Evolutionary conservation across 2,797 vertebrate genomes (phyloP).

Genomic region (Aplochiton taeniatus): DNA sequence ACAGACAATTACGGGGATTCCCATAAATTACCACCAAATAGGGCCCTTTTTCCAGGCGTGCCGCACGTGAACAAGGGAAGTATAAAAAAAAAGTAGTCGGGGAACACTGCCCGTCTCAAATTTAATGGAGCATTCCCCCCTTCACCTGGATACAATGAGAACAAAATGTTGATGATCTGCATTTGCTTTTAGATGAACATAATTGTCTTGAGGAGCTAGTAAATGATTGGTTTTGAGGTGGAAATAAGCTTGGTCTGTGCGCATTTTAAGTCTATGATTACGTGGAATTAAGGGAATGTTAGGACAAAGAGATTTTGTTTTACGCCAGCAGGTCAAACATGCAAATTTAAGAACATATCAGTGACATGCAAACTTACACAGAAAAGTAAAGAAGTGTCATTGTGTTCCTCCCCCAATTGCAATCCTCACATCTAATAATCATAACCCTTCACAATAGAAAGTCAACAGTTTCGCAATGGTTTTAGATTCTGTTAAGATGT

Average conservation of each 20-base stretch:
- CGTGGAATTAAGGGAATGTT: constrained; percentile 4
- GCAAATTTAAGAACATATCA: constrained; percentile 19
- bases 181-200: constrained; percentile 41
- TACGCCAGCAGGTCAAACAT: constrained; percentile 21
- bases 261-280: constrained; percentile 46
- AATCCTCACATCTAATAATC: constrained; percentile 47
- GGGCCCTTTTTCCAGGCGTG: constrained; percentile 39
- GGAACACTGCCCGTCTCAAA: constrained; percentile 30
- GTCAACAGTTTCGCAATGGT: constrained; percentile 7
- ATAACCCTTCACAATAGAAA: constrained; percentile 58
- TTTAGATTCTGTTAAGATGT: constrained; percentile 22
- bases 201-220: constrained; percentile 24
- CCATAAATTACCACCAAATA: constrained; percentile 53
- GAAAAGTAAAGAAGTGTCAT: constrained; percentile 42
- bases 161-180: constrained; percentile 26
- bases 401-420: constrained; percentile 34
- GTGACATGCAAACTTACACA: constrained; percentile 31
- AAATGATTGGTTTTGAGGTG: constrained; percentile 25
- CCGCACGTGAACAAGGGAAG: constrained; percentile 28
- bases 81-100: constrained; percentile 36
- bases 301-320: constrained; percentile 43
- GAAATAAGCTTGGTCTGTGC: constrained; percentile 18
- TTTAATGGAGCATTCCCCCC: constrained; percentile 16
- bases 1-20: constrained; percentile 61
- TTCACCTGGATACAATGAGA: constrained; percentile 28